These are phyloP conservation scores for Sclerurus mexicanus DNA, from an alignment of 2,113 vertebrate species.

Conservation along the genomic window DNA sequence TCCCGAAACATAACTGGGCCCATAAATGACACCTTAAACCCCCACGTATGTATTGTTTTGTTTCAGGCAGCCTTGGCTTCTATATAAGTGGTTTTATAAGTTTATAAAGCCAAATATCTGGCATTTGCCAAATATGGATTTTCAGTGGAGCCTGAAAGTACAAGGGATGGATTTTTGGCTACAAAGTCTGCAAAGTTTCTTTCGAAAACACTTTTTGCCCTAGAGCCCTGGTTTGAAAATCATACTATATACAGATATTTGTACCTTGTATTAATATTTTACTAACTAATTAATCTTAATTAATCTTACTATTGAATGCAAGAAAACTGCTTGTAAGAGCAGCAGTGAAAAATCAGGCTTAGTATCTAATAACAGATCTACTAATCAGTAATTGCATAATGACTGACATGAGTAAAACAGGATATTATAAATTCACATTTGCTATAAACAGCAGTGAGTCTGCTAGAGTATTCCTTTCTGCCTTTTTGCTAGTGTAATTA, in stretches of 20 bases:
- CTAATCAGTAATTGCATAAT: neutral
- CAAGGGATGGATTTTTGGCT: neutral
- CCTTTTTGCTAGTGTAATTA: neutral
- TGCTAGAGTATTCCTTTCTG: neutral
- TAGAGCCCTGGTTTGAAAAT: neutral
- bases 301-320: neutral
- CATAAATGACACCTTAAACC: neutral
- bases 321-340: neutral
- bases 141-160: neutral
- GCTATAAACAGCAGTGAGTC: neutral
- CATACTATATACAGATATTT: neutral
- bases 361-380: neutral
- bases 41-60: neutral
- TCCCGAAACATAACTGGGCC: neutral
- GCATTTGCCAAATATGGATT: accelerated
- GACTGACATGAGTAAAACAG: neutral
- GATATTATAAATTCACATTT: neutral
- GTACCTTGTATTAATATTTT: neutral
- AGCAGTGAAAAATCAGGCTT: neutral
- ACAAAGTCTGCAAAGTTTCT: neutral
- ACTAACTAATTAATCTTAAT: neutral
- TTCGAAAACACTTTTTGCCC: neutral
- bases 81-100: neutral
- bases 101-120: neutral
- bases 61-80: neutral